phyloP scores from a whole-genome alignment of 2,113 vertebrate species.

The Cryptomyrus ogoouensis region DNA sequence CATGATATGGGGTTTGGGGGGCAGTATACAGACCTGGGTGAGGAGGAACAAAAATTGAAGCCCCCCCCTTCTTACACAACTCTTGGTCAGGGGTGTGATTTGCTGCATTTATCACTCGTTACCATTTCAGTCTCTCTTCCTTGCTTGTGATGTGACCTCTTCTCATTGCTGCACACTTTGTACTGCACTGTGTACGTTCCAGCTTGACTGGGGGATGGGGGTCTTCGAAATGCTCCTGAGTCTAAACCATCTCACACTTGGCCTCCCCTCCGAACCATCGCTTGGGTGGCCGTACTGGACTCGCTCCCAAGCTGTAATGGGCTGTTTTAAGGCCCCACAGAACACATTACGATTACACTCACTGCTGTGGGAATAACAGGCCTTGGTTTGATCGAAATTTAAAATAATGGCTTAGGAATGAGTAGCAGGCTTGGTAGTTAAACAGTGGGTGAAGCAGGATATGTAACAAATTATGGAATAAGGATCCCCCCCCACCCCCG shows the following conservation, averaged over 20 bases:
- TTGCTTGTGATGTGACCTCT: constrained; percentile 21
- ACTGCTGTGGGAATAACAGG: background rate
- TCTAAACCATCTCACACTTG: constrained; percentile 8
- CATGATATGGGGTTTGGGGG: background rate
- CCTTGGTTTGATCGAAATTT: background rate
- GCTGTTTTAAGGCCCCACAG: background rate
- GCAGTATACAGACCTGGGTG: too few relatives aligned
- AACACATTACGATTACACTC: background rate
- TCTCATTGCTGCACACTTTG: constrained; percentile 24
- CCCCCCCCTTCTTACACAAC: background rate
- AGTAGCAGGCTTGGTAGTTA: background rate
- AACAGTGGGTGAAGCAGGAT: background rate
- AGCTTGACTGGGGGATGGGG: constrained; percentile 21
- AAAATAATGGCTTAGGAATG: background rate
- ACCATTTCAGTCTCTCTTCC: constrained; percentile 28
- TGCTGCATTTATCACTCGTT: background rate
- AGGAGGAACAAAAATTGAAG: background rate
- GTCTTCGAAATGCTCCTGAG: constrained; percentile 20
- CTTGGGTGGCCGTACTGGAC: background rate
- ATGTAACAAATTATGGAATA: background rate
- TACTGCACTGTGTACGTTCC: constrained; percentile 25
- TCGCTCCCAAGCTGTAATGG: background rate
- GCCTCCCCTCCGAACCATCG: background rate
- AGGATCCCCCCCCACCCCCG: background rate
- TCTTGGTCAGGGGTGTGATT: background rate